Evolutionary conservation across 2,888 invertebrate genomes (phyloP), one percentile per base, ranked within the genome.

Genomic region (Lymantria monacha): DNA sequence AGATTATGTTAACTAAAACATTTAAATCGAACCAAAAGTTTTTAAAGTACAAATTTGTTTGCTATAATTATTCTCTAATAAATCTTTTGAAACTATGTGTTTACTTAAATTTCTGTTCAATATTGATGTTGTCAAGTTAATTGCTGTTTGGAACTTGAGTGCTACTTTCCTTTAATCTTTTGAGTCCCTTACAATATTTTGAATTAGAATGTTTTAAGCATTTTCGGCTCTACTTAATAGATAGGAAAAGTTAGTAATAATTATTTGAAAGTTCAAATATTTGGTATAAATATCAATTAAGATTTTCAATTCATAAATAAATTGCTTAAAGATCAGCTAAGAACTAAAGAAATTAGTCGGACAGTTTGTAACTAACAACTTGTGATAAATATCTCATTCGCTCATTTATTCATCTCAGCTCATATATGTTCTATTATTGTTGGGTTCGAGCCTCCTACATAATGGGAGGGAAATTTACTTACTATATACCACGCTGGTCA

Each of bases 161-260:
- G 62, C 65, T 61, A 61, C 63, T 69, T 65, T 49, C 53, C 64
- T 66, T 70, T 63, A 72, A 70, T 69, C 67, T 72, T 62, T 52
- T 57, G 60, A 61, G 55, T 54, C 42, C 44, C 46, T 56, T 59
- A 58, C 57, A 67, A 67, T 68, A 74, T 68, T 72, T 69, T 40
- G 63, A 56, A 65, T 65, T 65, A 70, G 72, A 69, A 67, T 61
- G 65, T 70, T 74, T 63, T 57, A 65, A 70, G 69, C 55, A 58
- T 67, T 67, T 69, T 59, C 61, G 54, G 56, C 59, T 63, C 60
- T 64, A 72, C 57, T 68, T 69, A 69, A 67, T 70, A 69, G 61
- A 69, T 72, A 69, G 63, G 66, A 65, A 71, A 72, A 72, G 67
- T 73, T 74, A 49, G 62, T 63, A 69, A 66, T 71, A 72, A 74